Evolutionary conservation across 2,113 vertebrate genomes (phyloP), one percentile per base, ranked within the genome.

Genomic region (Eublepharis macularius): DNA sequence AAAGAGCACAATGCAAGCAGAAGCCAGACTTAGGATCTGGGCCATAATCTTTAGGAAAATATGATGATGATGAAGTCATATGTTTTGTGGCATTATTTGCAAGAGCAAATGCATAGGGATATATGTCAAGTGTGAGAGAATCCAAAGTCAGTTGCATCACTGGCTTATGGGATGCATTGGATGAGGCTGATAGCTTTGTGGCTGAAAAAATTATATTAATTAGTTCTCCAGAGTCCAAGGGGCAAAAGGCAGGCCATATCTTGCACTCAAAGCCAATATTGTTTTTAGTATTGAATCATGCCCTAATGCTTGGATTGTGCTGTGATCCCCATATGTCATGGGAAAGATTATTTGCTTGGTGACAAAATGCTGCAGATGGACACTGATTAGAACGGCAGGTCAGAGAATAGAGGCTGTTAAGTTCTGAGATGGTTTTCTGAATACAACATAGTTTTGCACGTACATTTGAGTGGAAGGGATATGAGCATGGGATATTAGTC

Each of bases 191-290:
- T 69, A 34, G 10, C 11, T 7, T 13, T 34, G 63, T 2, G 29
- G 24, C 26, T 76, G 60, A 19, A 45, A 10, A 41, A 66, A 11
- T 12, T 24, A 4, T 36, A 65, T 4, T 11, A 9, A 54, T 54
- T 45, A 69, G 65, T 34, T 29, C 3, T 0, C 0, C 60, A 41
- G 47, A 45, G 47, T 1, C 0, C 1, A 57, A 49, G 9, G 12
- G 17, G 17, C 14, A 65, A 45, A 65, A 34, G 5, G 32, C 39
- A 47, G 54, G 11, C 5, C 29, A 32, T 36, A 26, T 34, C 32
- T 91, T 70, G 72, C 47, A 17, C 32, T 41, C 65, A 80, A 14
- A 60, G 43, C 5, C 54, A 5, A 3, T 2, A 80, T 65, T 36
- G 70, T 49, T 74, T 45, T 19, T 0, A 2, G 39, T 11, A 80